A percentile compares a stretch with the other conserved stretches of the same genome.
phyloP scores from a whole-genome alignment of 30 jellyfish, hydroid and myxozoan species.

The Pseudorhiza aurosa region DNA sequence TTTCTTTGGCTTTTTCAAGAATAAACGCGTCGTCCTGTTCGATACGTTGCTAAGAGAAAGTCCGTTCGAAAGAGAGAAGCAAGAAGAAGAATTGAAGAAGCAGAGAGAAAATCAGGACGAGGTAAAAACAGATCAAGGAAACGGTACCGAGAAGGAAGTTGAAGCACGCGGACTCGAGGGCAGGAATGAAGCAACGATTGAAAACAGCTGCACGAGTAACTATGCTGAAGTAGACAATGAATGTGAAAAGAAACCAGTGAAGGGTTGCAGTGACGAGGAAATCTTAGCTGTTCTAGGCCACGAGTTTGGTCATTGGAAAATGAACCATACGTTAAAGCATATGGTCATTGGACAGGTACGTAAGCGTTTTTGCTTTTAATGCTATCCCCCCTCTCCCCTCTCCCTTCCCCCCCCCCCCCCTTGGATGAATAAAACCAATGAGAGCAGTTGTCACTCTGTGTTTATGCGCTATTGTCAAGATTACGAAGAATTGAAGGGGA shows the following conservation, averaged over 20 bases:
- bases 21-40: conserved; percentile 87
- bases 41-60: conserved; percentile 91
- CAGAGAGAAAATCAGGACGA: conserved; percentile 7
- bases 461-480: too few relatives aligned
- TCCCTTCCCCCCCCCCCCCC: too few relatives aligned
- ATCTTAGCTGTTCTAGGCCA: conserved; percentile 94
- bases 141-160: neutral
- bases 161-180: neutral
- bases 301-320: conserved; percentile 98
- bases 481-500: too few relatives aligned
- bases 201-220: too few relatives aligned
- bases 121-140: neutral
- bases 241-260: conserved; percentile 13
- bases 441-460: too few relatives aligned
- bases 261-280: conserved; percentile 92
- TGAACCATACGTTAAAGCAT: conserved; percentile 83
- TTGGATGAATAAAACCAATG: too few relatives aligned
- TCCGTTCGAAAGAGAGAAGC: conserved; percentile 85
- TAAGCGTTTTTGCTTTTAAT: neutral
- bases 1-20: conserved; percentile 95
- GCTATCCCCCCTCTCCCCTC: too few relatives aligned
- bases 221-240: conserved; percentile 17
- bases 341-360: conserved; percentile 85
- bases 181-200: neutral
- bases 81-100: conserved; percentile 38